Percentiles rank a stretch among this genome's conserved stretches.
These are phyloP conservation scores for Perizoma affinitatum DNA, from an alignment of 2,888 invertebrate species.

Conservation along the genomic window DNA sequence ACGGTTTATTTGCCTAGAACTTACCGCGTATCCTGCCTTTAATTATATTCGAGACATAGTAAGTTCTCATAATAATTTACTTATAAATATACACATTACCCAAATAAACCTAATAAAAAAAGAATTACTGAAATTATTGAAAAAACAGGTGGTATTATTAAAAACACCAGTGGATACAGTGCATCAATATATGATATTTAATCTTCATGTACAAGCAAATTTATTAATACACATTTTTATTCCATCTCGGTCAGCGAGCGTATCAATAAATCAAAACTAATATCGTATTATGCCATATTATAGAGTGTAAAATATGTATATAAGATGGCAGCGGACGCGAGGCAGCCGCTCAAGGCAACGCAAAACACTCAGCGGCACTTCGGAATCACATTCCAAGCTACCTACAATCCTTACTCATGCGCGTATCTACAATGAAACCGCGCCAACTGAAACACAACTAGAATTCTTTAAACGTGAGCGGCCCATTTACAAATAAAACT, in stretches of 20 bases:
- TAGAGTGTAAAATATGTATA: slow-evolving; percentile 76
- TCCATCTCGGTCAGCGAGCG: slow-evolving; percentile 66
- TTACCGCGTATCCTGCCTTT: slow-evolving; percentile 75
- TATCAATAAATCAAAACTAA: slow-evolving; percentile 66
- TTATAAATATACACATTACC: slow-evolving; percentile 82
- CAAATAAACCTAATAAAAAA: slow-evolving; percentile 79
- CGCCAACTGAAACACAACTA: slow-evolving; percentile 45
- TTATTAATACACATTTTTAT: slow-evolving; percentile 84
- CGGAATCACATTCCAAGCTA: slow-evolving; percentile 79
- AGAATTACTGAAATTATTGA: slow-evolving; percentile 46
- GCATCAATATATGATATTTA: slow-evolving; percentile 91
- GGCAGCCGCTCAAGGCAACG: slow-evolving; percentile 64
- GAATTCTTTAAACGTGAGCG: slow-evolving; percentile 63
- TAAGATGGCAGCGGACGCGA: slow-evolving; percentile 60
- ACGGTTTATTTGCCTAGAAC: slow-evolving; percentile 81
- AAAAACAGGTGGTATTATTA: slow-evolving; percentile 79
- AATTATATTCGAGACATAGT: slow-evolving; percentile 79
- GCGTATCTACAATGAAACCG: slow-evolving; percentile 55
- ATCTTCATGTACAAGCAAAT: slow-evolving; percentile 91
- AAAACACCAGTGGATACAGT: slow-evolving; percentile 85
- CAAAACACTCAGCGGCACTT: slow-evolving; percentile 63
- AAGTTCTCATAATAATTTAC: slow-evolving; percentile 81
- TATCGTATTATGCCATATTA: slow-evolving; percentile 84
- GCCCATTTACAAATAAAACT: slow-evolving; percentile 67
- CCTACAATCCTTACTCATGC: slow-evolving; percentile 53